phyloP scores from a whole-genome alignment of 2,797 vertebrate genomes.

The Botia kubotai region DNA sequence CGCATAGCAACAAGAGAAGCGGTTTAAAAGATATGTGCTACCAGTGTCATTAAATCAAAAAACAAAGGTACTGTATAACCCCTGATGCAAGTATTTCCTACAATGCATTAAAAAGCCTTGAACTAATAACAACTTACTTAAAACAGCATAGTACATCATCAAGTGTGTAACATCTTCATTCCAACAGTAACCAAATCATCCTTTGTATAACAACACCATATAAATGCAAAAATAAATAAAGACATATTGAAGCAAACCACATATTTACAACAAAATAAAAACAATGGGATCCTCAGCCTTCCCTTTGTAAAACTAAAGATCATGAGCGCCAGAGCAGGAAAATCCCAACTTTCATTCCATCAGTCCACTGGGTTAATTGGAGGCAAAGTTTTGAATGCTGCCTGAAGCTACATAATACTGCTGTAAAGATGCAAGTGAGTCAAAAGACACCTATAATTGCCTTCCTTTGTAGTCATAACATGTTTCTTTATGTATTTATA shows the following conservation, averaged over 20 bases:
- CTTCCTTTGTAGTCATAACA: slow-evolving; percentile 61
- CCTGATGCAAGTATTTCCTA: slow-evolving; percentile 49
- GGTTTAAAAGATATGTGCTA: slow-evolving; percentile 73
- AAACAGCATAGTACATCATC: slow-evolving; percentile 30
- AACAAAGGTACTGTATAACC: slow-evolving; percentile 55
- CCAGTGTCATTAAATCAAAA: slow-evolving; percentile 67
- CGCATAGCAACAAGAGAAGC: slow-evolving; percentile 65
- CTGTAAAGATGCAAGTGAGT: slow-evolving; percentile 68
- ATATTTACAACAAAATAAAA: slow-evolving; percentile 65
- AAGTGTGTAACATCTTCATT: slow-evolving; percentile 34
- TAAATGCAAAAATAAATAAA: slow-evolving; percentile 68
- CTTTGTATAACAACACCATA: slow-evolving; percentile 64
- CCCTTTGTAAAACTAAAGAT: slow-evolving; percentile 71
- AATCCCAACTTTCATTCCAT: slow-evolving; percentile 60
- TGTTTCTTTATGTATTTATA: slow-evolving; percentile 72
- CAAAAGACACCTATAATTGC: slow-evolving; percentile 69
- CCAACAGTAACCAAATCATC: slow-evolving; percentile 54
- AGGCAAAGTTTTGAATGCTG: slow-evolving; percentile 52
- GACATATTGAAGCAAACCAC: slow-evolving; percentile 66
- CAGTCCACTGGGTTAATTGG: slow-evolving; percentile 49
- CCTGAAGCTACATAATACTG: slow-evolving; percentile 80
- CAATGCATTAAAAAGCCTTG: slow-evolving; percentile 52
- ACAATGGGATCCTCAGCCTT: slow-evolving; percentile 67
- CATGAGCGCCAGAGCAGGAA: slow-evolving; percentile 62
- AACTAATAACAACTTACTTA: slow-evolving; percentile 48